Conservation (phyloP, 2,888 invertebrate species). For the Bombylius major region DNA sequence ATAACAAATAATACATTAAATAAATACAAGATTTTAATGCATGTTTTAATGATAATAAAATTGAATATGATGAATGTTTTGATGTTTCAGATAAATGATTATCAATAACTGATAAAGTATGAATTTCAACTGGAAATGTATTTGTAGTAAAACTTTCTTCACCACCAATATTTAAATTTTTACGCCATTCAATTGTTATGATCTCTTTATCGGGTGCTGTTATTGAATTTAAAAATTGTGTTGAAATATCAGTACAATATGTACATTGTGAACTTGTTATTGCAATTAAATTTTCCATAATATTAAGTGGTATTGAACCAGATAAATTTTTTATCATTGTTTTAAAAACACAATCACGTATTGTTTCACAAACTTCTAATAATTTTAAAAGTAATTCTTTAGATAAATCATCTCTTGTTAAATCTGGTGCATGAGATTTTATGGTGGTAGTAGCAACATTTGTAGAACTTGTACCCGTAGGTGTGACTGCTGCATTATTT, state of each 20-base stretch:
- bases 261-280: slow-evolving; percentile 30
- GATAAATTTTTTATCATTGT: slow-evolving; percentile 31
- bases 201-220: slow-evolving; percentile 34
- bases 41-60: slow-evolving; percentile 32
- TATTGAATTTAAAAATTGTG: slow-evolving; percentile 29
- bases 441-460: neutral
- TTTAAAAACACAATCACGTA: slow-evolving; percentile 26
- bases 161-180: slow-evolving; percentile 27
- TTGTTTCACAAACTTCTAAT: slow-evolving; percentile 26
- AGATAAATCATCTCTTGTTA: slow-evolving; percentile 16
- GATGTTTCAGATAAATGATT: slow-evolving; percentile 33
- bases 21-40: slow-evolving; percentile 30
- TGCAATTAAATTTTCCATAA: slow-evolving; percentile 31
- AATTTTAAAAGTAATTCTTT: slow-evolving; percentile 29
- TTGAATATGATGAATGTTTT: slow-evolving; percentile 26
- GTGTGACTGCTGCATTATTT: neutral
- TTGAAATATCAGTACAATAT: slow-evolving; percentile 29
- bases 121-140: slow-evolving; percentile 32
- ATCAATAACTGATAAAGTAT: slow-evolving; percentile 34
- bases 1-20: slow-evolving; percentile 28
- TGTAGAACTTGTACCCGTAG: slow-evolving; percentile 1
- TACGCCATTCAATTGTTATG: slow-evolving; percentile 33
- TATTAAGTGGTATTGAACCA: slow-evolving; percentile 25
- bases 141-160: slow-evolving; percentile 27
- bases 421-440: slow-evolving; percentile 4